phyloP scores from a whole-genome alignment of 2,888 invertebrate species.

The Cataglyphis rosenhaueri region DNA sequence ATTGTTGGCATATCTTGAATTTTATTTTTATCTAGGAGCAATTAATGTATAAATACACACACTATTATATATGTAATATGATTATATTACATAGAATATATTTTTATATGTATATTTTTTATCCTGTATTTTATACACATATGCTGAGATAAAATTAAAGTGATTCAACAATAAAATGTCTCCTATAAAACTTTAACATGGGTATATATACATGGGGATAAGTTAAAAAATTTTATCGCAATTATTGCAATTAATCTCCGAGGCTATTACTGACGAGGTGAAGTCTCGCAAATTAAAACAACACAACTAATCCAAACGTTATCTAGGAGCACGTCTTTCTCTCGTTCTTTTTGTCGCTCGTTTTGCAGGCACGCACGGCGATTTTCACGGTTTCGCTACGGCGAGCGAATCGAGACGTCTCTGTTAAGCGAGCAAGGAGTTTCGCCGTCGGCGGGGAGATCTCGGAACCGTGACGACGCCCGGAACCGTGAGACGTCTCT shows the following conservation, averaged over 20 bases:
- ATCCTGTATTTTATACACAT: not conserved
- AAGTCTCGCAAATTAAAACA: constrained; percentile 40
- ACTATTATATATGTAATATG: too few relatives aligned
- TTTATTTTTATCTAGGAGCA: too few relatives aligned
- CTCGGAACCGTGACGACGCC: constrained; percentile 55
- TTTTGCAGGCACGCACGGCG: constrained; percentile 55
- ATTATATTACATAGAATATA: not conserved
- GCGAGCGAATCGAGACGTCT: constrained; percentile 70
- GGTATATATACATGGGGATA: not conserved
- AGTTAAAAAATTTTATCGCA: not conserved
- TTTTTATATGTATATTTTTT: not conserved
- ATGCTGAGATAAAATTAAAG: not conserved
- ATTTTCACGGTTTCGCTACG: constrained; percentile 67
- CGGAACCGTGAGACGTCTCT: constrained; percentile 65
- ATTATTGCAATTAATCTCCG: constrained; percentile 18
- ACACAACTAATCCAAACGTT: constrained; percentile 24
- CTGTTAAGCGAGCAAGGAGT: constrained; percentile 61
- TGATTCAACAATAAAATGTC: not conserved
- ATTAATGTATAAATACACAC: too few relatives aligned
- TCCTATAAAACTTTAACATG: not conserved
- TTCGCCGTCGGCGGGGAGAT: constrained; percentile 45
- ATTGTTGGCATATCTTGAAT: too few relatives aligned
- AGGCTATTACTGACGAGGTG: not conserved
- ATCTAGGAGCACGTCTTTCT: constrained; percentile 5
- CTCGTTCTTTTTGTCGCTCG: constrained; percentile 50